Base-by-base conservation (phyloP, 2,113 vertebrate species). In the Pseudopipra pipra region DNA sequence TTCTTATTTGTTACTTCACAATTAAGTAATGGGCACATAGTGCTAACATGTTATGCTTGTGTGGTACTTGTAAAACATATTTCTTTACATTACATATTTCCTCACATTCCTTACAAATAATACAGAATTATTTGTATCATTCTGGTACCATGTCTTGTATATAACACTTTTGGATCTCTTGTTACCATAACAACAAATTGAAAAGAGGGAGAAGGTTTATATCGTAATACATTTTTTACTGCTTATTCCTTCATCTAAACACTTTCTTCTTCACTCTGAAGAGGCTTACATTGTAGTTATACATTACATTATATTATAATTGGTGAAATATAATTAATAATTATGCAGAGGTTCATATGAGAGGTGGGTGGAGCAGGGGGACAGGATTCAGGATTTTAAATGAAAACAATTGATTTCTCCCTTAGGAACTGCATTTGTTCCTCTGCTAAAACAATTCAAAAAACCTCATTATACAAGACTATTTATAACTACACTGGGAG, bases 281-380 rank as follows among this genome's bases (percentile, higher is more conserved):
- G 49, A 54, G 20, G 6, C 7, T 79, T 51, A 44, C 4, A 9
- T 37, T 88, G 39, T 18, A 67, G 33, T 73, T 62, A 52, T 52
- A 52, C 51, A 28, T 25, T 28, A 52, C 9, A 52, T 28, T 52
- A 28, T 52, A 27, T 52, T 52, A 28, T 8, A 66, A 5, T 33
- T 55, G 18, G 12, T 58, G 37, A 90, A 86, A 59, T 58, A 30
- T 21, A 79, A 31, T 23, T 59, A 77, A 16, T 24, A 90, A 86
- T 67, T 92, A 39, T n/a, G 4, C 16, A 80, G 35, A 70, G 7
- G 72, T 87, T 62, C 58, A 21, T 46, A 35, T 0, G 1, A 51
- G 14, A 15, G 3, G 5, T 35, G 4, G 0, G 3, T 14, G 4
- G 0, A 56, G 8, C 0, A 1, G 13, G 5, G 5, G 2, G 28